phyloP scores from a whole-genome alignment of 2,888 invertebrate species.

The Alentia gelatinosa region DNA sequence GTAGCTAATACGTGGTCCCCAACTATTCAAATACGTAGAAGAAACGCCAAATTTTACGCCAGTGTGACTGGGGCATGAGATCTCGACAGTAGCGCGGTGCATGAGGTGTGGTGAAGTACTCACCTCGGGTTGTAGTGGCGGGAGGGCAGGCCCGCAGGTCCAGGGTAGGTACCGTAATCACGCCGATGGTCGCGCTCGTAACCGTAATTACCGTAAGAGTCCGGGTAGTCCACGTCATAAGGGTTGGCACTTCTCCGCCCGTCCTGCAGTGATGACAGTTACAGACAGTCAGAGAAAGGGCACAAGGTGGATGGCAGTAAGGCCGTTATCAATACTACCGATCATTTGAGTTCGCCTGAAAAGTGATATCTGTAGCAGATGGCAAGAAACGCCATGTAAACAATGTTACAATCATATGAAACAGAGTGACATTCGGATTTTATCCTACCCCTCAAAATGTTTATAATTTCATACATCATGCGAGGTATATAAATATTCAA shows the following conservation, averaged over 20 bases:
- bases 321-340: no score
- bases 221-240: constrained; percentile 48
- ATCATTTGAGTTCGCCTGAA: no score
- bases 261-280: not conserved
- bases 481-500: no score
- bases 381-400: no score
- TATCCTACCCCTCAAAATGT: no score
- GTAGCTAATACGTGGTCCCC: no score
- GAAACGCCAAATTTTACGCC: no score
- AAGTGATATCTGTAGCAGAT: no score
- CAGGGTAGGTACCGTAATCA: constrained; percentile 55
- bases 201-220: constrained; percentile 52
- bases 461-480: no score
- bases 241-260: constrained; percentile 8
- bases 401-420: no score
- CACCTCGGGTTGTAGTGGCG: constrained; percentile 1
- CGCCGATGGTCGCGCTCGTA: constrained; percentile 44
- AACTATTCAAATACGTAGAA: no score
- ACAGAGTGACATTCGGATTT: no score
- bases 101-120: not conserved
- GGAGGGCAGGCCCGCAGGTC: constrained; percentile 7
- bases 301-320: not conserved
- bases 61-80: not conserved
- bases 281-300: not conserved
- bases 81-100: not conserved